Evolutionary conservation across 1,140 invertebrate genomes (phyloP).

Genomic region (Drosophila mauritiana): DNA sequence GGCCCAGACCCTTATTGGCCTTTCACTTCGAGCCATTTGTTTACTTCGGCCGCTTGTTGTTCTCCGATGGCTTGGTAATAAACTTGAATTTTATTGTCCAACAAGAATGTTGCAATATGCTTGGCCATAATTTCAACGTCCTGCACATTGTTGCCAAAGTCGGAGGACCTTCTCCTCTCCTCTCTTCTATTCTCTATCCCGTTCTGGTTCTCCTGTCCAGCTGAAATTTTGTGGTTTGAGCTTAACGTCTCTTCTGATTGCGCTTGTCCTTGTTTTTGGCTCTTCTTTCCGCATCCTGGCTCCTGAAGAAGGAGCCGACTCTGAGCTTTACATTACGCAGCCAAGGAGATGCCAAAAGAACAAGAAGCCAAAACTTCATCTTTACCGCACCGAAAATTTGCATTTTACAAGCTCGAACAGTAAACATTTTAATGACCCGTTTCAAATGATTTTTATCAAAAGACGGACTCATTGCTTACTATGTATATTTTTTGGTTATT

Average conservation of each 20-base stretch:
- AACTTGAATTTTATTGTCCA: constrained; percentile 79
- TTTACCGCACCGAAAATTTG: constrained; percentile 33
- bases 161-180: neutral
- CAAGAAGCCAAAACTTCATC: constrained; percentile 2
- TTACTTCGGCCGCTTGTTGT: constrained; percentile 17
- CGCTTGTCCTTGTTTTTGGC: constrained; percentile 24
- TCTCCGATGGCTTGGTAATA: constrained; percentile 56
- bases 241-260: constrained; percentile 56
- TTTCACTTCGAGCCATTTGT: constrained; percentile 36
- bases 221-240: constrained; percentile 56
- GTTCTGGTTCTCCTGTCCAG: constrained; percentile 30
- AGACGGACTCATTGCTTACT: neutral
- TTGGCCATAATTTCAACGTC: constrained; percentile 74
- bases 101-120: constrained; percentile 83
- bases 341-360: neutral
- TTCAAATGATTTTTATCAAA: neutral
- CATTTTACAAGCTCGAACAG: constrained; percentile 29
- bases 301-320: constrained; percentile 3
- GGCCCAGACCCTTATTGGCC: constrained; percentile 33
- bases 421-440: constrained; percentile 9
- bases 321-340: constrained; percentile 16
- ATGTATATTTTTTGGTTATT: no score
- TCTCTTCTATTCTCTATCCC: neutral
- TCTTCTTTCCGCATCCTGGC: neutral
- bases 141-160: constrained; percentile 68